Evolutionary conservation across 2,888 invertebrate species (phyloP).

Genomic region (Monopis laevigella): DNA sequence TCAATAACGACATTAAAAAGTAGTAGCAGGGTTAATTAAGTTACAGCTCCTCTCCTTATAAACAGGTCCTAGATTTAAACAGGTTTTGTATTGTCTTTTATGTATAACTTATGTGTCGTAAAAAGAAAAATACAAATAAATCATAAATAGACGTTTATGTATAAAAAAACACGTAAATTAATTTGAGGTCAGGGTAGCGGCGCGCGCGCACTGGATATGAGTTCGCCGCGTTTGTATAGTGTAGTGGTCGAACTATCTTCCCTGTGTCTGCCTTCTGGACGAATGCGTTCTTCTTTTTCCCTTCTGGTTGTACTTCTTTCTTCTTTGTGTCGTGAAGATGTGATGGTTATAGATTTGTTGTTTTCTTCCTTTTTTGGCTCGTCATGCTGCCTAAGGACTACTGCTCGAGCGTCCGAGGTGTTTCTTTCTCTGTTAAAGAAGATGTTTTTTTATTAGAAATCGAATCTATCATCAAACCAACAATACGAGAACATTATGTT

Average conservation of each 20-base stretch:
- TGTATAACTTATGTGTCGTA: too few relatives aligned
- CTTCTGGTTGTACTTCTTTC: constrained; percentile 39
- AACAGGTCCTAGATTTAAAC: too few relatives aligned
- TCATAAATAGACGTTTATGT: constrained; percentile 62
- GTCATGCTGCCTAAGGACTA: constrained; percentile 44
- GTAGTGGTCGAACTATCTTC: constrained; percentile 30
- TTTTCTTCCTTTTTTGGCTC: constrained; percentile 62
- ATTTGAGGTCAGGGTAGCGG: constrained; percentile 45
- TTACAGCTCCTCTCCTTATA: too few relatives aligned
- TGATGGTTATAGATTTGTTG: constrained; percentile 32
- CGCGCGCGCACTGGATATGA: constrained; percentile 79
- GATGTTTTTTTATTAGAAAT: too few relatives aligned
- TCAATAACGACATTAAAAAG: too few relatives aligned
- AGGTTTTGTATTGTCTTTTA: too few relatives aligned
- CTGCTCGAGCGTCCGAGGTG: constrained; percentile 52
- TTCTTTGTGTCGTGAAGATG: constrained; percentile 60
- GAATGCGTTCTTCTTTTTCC: constrained; percentile 35
- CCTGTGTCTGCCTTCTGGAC: constrained; percentile 15
- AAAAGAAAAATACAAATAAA: constrained; percentile 11
- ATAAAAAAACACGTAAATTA: constrained; percentile 45
- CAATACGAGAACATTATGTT: too few relatives aligned
- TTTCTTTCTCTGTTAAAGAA: constrained; percentile 54
- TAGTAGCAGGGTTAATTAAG: too few relatives aligned
- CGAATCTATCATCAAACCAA: too few relatives aligned
- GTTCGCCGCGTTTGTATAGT: constrained; percentile 82